These are phyloP conservation scores for Limnothrissa miodon DNA, from an alignment of 2,113 vertebrate species.

Conservation along the genomic window DNA sequence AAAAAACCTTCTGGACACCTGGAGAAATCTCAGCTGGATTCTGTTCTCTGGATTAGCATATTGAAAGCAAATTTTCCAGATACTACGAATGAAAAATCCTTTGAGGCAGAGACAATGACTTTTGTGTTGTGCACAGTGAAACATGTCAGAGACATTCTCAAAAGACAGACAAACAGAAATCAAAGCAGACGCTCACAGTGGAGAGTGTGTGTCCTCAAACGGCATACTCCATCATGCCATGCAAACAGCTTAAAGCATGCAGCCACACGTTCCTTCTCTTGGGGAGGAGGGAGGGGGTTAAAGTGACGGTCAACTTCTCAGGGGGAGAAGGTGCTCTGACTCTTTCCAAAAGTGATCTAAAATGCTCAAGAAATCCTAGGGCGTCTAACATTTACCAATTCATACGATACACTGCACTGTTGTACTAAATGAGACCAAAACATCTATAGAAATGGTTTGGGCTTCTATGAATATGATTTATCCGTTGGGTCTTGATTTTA, in stretches of 20 bases:
- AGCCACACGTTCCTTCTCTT: constrained; percentile 44
- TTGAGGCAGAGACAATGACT: not conserved
- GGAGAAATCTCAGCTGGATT: not conserved
- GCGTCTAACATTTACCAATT: not conserved
- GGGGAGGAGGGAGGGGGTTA: not conserved
- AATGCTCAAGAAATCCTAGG: not conserved
- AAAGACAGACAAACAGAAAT: constrained; percentile 57
- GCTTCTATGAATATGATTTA: not conserved
- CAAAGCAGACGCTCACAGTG: not conserved
- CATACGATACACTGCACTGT: not conserved
- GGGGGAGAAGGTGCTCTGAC: not conserved
- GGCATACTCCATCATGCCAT: constrained; percentile 70
- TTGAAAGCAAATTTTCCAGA: not conserved
- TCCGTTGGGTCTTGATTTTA: not conserved
- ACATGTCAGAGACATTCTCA: constrained; percentile 10
- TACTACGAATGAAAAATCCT: not conserved
- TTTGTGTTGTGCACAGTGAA: not conserved
- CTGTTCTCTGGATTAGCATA: not conserved
- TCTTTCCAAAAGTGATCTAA: not conserved
- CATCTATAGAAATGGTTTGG: not conserved
- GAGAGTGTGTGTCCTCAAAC: constrained; percentile 31
- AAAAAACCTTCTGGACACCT: not conserved
- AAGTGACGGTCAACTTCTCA: not conserved
- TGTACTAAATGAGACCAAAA: not conserved
- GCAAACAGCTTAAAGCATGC: constrained; percentile 70